These are phyloP conservation scores for Gallinago paraguaiae DNA, from an alignment of 2,113 vertebrate species.

Conservation along the genomic window DNA sequence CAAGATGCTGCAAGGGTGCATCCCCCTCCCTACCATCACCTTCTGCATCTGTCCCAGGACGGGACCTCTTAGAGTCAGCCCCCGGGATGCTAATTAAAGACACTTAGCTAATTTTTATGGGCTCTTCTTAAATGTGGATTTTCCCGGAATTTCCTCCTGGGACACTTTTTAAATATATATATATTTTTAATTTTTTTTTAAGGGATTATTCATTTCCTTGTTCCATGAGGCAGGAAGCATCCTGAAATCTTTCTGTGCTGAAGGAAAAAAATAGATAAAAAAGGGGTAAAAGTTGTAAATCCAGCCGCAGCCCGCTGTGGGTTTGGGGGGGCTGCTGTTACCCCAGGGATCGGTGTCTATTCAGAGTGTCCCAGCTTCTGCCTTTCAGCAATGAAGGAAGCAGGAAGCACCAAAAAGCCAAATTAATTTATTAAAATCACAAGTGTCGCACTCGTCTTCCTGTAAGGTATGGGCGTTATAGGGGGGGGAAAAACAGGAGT, in stretches of 20 bases:
- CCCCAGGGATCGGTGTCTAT: accelerated
- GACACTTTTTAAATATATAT: background rate
- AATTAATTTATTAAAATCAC: background rate
- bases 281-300: background rate
- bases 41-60: accelerated
- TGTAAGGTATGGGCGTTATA: no score
- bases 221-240: background rate
- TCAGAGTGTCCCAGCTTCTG: background rate
- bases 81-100: background rate
- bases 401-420: background rate
- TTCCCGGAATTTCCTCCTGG: background rate
- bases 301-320: accelerated
- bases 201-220: background rate
- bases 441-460: accelerated
- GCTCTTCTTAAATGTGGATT: background rate
- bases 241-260: background rate
- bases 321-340: background rate
- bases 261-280: background rate
- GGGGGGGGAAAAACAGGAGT: accelerated
- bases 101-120: accelerated
- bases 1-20: background rate
- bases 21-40: accelerated
- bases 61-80: background rate
- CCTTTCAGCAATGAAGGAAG: background rate
- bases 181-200: background rate